These are phyloP conservation scores for Phoeniculus purpureus DNA, from an alignment of 2,797 vertebrate species.

Conservation along the genomic window DNA sequence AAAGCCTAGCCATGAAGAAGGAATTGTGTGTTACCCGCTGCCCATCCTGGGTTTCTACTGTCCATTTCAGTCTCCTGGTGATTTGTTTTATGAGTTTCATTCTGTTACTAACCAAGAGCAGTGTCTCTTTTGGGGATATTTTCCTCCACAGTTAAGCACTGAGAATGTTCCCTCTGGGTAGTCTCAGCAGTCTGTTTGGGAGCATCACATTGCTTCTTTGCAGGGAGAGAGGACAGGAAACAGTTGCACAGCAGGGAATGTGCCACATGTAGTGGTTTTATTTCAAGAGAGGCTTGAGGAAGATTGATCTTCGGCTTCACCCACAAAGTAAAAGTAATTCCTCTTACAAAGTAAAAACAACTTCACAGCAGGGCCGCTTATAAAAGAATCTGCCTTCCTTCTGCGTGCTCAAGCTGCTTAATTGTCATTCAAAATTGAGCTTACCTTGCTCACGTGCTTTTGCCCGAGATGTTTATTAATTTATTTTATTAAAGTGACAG, in stretches of 20 bases:
- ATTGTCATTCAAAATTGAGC: not conserved
- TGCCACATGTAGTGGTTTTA: not conserved
- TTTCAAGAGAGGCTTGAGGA: slow-evolving; percentile 15
- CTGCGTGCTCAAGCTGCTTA: not conserved
- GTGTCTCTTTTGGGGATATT: not conserved
- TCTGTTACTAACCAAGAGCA: not conserved
- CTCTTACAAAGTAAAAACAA: not conserved
- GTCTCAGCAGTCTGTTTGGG: not conserved
- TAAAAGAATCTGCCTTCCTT: not conserved
- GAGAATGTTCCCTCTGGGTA: not conserved
- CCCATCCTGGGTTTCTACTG: not conserved
- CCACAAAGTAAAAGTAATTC: slow-evolving; percentile 1
- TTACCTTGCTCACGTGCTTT: not conserved
- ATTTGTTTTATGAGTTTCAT: not conserved
- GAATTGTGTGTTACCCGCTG: not conserved
- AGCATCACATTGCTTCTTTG: not conserved
- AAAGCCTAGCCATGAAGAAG: not conserved
- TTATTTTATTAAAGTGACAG: not conserved
- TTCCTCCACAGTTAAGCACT: not conserved
- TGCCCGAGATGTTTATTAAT: not conserved
- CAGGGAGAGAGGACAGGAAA: not conserved
- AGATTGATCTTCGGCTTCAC: slow-evolving; percentile 1
- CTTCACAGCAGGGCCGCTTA: not conserved
- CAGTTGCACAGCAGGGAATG: not conserved
- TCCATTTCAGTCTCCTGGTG: not conserved